Conservation (phyloP, 64 coral and sea anemone species). For the Stichodactyla mertensii region DNA sequence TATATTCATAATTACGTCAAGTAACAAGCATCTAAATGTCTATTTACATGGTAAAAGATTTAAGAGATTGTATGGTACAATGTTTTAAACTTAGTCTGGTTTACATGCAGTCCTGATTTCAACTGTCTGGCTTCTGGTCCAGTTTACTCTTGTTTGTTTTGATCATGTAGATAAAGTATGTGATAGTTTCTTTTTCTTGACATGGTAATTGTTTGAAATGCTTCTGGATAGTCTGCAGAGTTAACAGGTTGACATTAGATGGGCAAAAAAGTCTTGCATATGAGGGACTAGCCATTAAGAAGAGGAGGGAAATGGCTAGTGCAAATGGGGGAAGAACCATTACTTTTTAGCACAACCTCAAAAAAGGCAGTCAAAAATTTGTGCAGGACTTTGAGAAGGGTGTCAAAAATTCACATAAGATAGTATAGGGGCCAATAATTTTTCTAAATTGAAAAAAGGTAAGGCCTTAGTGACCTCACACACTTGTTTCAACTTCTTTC, state of each 20-base stretch:
- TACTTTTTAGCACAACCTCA: too few species aligned
- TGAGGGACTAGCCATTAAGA: not conserved
- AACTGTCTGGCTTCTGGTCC: slow-evolving; percentile 92
- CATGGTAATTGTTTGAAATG: slow-evolving; percentile 92
- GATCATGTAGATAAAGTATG: slow-evolving; percentile 98
- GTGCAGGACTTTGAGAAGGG: too few species aligned
- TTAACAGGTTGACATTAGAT: not conserved
- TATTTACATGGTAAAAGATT: slow-evolving; percentile 26
- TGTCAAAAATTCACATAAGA: too few species aligned
- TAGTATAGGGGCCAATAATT: too few species aligned
- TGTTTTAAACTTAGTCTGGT: not conserved
- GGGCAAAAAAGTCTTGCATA: not conserved
- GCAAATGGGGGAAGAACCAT: too few species aligned
- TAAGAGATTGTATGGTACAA: not conserved
- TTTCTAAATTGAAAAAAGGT: too few species aligned
- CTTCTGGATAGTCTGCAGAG: slow-evolving; percentile 79
- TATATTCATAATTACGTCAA: slow-evolving; percentile 11
- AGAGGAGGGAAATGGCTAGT: too few species aligned
- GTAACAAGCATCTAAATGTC: not conserved
- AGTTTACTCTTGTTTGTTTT: slow-evolving; percentile 98
- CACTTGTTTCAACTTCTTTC: too few species aligned
- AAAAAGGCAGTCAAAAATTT: too few species aligned
- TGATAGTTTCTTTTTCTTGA: slow-evolving; percentile 92
- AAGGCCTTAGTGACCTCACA: too few species aligned
- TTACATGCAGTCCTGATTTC: not conserved